phyloP scores from a whole-genome alignment of 1,140 invertebrate species.

The Aphidius ervi region DNA sequence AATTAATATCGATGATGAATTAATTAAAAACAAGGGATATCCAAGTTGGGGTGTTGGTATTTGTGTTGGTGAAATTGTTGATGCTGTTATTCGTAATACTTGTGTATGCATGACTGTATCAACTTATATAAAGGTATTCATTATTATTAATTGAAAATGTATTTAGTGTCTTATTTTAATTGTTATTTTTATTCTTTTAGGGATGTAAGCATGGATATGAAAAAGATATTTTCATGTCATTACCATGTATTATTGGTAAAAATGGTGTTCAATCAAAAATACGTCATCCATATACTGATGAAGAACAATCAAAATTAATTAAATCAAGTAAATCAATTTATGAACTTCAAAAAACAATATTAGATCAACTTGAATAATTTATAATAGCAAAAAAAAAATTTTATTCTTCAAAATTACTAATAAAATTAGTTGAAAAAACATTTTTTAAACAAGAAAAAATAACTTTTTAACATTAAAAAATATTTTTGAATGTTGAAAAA shows the following conservation, averaged over 20 bases:
- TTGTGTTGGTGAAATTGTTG: slow-evolving; percentile 54
- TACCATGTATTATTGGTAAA: slow-evolving; percentile 58
- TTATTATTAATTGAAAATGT: too few species aligned
- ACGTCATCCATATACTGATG: slow-evolving; percentile 53
- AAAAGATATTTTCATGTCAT: slow-evolving; percentile 59
- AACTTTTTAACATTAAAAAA: too few species aligned
- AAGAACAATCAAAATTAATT: slow-evolving; percentile 53
- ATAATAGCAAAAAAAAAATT: too few species aligned
- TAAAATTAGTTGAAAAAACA: too few species aligned
- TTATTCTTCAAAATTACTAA: too few species aligned
- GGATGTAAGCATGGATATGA: slow-evolving; percentile 56
- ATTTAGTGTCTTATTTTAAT: too few species aligned
- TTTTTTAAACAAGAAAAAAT: too few species aligned
- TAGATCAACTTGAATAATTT: slow-evolving; percentile 24
- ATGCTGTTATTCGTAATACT: slow-evolving; percentile 56
- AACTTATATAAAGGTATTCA: slow-evolving; percentile 51
- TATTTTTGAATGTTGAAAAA: too few species aligned
- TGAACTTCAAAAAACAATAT: slow-evolving; percentile 43
- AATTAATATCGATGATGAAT: slow-evolving; percentile 51
- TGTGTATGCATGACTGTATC: slow-evolving; percentile 56
- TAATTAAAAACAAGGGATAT: slow-evolving; percentile 55
- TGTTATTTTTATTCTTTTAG: slow-evolving; percentile 26
- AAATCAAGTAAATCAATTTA: slow-evolving; percentile 51
- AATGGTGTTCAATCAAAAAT: slow-evolving; percentile 59
- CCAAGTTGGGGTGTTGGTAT: slow-evolving; percentile 56